Evolutionary conservation across 2,888 invertebrate species (phyloP), one percentile per base, ranked within the genome.

Genomic region (Caenorhabditis sp.): DNA sequence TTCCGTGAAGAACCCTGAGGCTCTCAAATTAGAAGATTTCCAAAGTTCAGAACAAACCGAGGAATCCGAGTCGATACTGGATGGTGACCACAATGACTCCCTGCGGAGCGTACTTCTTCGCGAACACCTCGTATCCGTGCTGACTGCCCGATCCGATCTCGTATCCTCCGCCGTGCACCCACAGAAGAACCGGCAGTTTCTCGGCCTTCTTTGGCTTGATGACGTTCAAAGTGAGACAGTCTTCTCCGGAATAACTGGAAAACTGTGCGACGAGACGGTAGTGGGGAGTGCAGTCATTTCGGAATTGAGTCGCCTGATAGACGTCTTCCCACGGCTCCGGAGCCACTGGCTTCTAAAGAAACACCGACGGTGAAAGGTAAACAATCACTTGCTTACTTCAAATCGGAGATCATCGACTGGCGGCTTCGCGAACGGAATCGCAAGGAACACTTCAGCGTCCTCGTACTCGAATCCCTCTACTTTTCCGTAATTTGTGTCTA

Each of bases 151-250:
- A 81, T 30, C 96, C 96, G 53, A 93, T 93, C 20, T 93, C 92
- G 90, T 95, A 96, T 89, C 95, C 95, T 0, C 96, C 96, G 0
- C 95, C 96, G 89, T 96, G 96, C 82, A 96, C 95, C 90, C 96
- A 95, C 56, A 97, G 92, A 94, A 96, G 94, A 0, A 96, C 95
- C 0, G 96, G 94, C 89, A 93, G 95, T 9, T 72, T 77, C 24
- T 78, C 70, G 17, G 58, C 53, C 30, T 48, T 68, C 37, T 79
- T 74, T 2, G 81, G 81, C n/a, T 59, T 63, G 11, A 93, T 96
- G 62, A 97, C 92, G 89, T 97, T 97, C 65, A 97, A 91, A 89
- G 96, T 96, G 0, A 97, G 92, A 85, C 96, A 97, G 89, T 97
- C 96, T 90, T 97, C 97, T 26, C 65, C 68, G 13, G 71, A 73